Evolutionary conservation across 2,797 vertebrate species (phyloP).

Genomic region (Adrianichthys oophorus): DNA sequence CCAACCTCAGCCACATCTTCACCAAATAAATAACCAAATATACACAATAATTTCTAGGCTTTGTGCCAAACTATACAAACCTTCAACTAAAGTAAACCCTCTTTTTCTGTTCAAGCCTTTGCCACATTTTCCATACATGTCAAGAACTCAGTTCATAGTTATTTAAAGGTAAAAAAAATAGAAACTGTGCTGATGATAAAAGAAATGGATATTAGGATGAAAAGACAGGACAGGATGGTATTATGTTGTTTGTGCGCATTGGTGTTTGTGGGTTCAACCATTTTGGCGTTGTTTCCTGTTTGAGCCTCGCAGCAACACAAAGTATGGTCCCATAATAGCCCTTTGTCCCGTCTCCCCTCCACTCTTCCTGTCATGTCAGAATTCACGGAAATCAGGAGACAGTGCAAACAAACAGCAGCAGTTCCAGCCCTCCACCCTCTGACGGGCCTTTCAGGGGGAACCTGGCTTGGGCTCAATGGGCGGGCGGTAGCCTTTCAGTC

Average conservation of each 20-base stretch:
- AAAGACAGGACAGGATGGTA: slow-evolving; percentile 1
- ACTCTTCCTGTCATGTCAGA: slow-evolving; percentile 78
- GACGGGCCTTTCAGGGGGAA: slow-evolving; percentile 50
- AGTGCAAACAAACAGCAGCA: slow-evolving; percentile 80
- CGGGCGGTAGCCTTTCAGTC: slow-evolving; percentile 50
- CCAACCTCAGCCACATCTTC: too few species aligned
- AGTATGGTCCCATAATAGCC: slow-evolving; percentile 75
- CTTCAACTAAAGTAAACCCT: too few species aligned
- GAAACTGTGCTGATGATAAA: not conserved
- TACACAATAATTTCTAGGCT: too few species aligned
- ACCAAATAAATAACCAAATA: too few species aligned
- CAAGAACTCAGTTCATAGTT: too few species aligned
- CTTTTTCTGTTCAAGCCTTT: too few species aligned
- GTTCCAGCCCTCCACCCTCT: slow-evolving; percentile 63
- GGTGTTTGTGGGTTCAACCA: slow-evolving; percentile 31
- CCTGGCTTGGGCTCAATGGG: slow-evolving; percentile 32
- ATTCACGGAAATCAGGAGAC: slow-evolving; percentile 82
- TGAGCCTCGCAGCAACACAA: slow-evolving; percentile 63
- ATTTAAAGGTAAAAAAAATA: too few species aligned
- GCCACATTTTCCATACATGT: too few species aligned
- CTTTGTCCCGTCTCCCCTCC: slow-evolving; percentile 76
- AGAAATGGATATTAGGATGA: not conserved
- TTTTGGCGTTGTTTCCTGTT: slow-evolving; percentile 74
- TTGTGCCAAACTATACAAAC: too few species aligned
- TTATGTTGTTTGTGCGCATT: slow-evolving; percentile 25